These are phyloP conservation scores for Phortica magna DNA, from an alignment of 2,888 invertebrate species.

Conservation along the genomic window DNA sequence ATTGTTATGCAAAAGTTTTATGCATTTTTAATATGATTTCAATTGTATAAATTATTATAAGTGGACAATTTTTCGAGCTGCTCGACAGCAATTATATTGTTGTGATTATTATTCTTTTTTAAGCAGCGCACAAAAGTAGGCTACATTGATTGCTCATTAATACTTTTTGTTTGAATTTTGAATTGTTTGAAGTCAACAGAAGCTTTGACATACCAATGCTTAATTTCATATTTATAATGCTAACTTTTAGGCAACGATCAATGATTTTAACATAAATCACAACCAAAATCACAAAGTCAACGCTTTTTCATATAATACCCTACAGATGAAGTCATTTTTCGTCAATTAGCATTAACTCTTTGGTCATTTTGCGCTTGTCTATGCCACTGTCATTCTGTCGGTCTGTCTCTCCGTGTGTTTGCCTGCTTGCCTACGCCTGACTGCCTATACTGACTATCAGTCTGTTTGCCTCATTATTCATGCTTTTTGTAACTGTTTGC, in stretches of 20 bases:
- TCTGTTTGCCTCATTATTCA: conserved; percentile 15
- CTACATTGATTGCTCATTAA: no score
- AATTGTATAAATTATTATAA: background rate
- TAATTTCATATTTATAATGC: no score
- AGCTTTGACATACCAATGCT: no score
- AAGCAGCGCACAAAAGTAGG: background rate
- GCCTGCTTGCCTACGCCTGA: background rate
- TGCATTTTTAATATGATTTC: conserved; percentile 17
- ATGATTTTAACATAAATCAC: no score
- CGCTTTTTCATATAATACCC: no score
- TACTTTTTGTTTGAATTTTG: no score
- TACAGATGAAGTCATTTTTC: background rate
- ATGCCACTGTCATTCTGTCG: no score
- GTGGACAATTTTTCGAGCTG: background rate
- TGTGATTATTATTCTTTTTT: background rate
- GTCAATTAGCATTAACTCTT: conserved; percentile 1
- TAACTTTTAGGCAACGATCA: no score
- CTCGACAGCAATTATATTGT: background rate
- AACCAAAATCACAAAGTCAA: no score
- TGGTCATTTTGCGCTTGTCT: no score
- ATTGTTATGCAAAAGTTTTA: conserved; percentile 11
- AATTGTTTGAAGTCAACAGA: no score
- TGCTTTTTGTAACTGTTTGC: background rate
- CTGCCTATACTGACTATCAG: background rate
- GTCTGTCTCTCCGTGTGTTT: background rate